Evolutionary conservation across 1,140 invertebrate genomes (phyloP), one percentile per base, ranked within the genome.

Genomic region (Brachionus plicatilis): DNA sequence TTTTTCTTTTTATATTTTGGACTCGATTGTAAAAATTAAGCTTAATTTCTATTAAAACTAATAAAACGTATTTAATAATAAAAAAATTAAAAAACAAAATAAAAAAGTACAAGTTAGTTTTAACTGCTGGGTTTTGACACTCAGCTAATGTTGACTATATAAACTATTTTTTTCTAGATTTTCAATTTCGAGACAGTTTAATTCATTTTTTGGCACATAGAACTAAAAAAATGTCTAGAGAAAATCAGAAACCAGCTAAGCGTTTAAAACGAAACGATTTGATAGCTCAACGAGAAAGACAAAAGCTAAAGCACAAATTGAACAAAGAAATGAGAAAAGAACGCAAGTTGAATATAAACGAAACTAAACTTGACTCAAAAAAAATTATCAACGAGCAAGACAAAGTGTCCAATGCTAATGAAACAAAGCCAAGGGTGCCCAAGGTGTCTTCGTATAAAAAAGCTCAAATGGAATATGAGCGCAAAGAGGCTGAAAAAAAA

Each of bases 181-280:
- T 29, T 29, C 3, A 29, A 29, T 2, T 29, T 29, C 3, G 3
- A 29, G 27, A 29, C 1, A 29, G 3, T 29, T 29, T 29, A 29
- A 37, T 37, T 37, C 1, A 7, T 37, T 37, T 37, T 37, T 37
- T 37, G 6, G 33, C 33, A 37, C 5, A 37, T 37, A 0, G 33
- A 29, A 29, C 27, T 1, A 37, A 37, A 37, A 76, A 50, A 50
- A 50, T 37, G 24, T 24, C n/a, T 50, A 47, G 12, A 47, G 27
- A 1, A 47, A 76, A 14, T 20, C 37, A 82, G 11, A 60, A 24
- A 6, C 3, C 14, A 37, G 47, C 56, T 17, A 80, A 82, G 29
- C 53, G 79, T 20, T 27, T 82, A 29, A 68, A 60, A 47, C 33
- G 43, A 65, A 82, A 82, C 65, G 79, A 76, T 76, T 76, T 76